Conservation (phyloP, 2,113 vertebrate genomes). For the Tinamus guttatus region DNA sequence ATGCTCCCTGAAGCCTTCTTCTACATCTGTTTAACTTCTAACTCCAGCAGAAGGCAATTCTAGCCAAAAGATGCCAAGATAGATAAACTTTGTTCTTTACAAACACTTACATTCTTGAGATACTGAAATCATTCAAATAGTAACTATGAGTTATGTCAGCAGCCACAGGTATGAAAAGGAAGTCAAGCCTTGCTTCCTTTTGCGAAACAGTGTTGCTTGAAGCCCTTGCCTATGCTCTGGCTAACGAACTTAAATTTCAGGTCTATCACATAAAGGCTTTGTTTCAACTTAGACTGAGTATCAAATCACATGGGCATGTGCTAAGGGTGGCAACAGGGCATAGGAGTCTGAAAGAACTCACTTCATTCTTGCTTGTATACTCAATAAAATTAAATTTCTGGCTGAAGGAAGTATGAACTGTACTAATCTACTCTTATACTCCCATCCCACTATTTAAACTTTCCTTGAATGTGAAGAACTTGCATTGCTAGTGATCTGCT, state of each 20-base stretch:
- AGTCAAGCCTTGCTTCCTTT: neutral
- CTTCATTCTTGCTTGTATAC: neutral
- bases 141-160: neutral
- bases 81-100: neutral
- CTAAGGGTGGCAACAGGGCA: neutral
- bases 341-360: neutral
- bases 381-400: neutral
- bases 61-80: neutral
- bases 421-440: neutral
- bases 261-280: neutral
- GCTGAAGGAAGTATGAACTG: neutral
- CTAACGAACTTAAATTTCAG: neutral
- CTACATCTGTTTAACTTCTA: neutral
- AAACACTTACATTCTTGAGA: neutral
- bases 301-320: neutral
- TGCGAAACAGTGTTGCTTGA: neutral
- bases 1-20: neutral
- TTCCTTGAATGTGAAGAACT: neutral
- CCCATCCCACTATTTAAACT: neutral
- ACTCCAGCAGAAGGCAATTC: neutral
- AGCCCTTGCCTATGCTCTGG: neutral
- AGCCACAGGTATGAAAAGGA: neutral
- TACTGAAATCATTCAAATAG: neutral
- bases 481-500: too few species aligned
- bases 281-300: neutral